Conservation (phyloP, 2,888 invertebrate genomes). For the Drosophila longiperda region DNA sequence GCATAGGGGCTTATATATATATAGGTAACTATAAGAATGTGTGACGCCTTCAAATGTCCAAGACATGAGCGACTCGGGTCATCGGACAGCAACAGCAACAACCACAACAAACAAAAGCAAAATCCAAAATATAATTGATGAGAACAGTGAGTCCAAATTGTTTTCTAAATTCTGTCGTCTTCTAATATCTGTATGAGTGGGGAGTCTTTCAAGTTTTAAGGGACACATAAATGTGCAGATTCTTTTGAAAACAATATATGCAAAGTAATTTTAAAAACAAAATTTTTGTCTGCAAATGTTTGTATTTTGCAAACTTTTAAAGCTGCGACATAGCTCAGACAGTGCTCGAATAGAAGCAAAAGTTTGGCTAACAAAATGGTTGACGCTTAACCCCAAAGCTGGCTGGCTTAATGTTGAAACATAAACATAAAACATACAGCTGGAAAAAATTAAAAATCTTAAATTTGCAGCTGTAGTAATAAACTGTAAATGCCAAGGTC, state of each 20-base stretch:
- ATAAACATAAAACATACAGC: neutral
- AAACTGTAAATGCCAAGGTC: neutral
- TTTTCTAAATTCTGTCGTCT: conserved; percentile 21
- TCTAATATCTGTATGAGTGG: neutral
- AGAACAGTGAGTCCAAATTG: conserved; percentile 36
- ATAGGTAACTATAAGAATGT: conserved; percentile 10
- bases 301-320: neutral
- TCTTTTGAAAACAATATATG: neutral
- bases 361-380: neutral
- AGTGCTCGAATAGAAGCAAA: neutral
- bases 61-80: conserved; percentile 55
- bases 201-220: conserved; percentile 1
- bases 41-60: conserved; percentile 44
- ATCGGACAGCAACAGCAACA: conserved; percentile 47
- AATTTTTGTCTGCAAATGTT: neutral
- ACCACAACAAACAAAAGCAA: conserved; percentile 6
- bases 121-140: conserved; percentile 45
- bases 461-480: neutral
- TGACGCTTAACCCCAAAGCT: neutral
- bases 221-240: neutral
- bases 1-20: neutral
- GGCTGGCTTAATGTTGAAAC: neutral
- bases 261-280: neutral
- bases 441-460: neutral
- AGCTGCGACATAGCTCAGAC: neutral